These are phyloP conservation scores for Dipodomys merriami DNA, from an alignment of 2,113 vertebrate genomes.

Conservation along the genomic window DNA sequence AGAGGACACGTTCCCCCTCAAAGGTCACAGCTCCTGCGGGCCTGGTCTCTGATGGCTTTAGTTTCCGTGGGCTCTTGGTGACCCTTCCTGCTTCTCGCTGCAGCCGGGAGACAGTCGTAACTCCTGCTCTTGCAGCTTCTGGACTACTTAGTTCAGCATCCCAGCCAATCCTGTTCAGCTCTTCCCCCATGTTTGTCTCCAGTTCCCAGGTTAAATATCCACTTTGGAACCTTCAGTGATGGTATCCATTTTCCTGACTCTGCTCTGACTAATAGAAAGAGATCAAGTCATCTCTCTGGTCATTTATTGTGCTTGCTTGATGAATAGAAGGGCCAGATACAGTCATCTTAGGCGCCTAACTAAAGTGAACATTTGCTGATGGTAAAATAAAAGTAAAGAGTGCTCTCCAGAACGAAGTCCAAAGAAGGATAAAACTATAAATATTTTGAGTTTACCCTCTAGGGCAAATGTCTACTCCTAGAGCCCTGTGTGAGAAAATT, in stretches of 20 bases:
- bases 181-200: neutral
- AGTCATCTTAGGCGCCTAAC: neutral
- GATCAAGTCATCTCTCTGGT: neutral
- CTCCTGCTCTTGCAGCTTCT: no score
- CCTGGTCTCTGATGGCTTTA: no score
- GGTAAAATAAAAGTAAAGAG: constrained; percentile 13
- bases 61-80: neutral
- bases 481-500: neutral
- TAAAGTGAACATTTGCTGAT: neutral
- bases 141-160: neutral
- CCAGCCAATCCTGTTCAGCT: neutral
- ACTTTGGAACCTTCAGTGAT: neutral
- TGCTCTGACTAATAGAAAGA: neutral
- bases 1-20: neutral
- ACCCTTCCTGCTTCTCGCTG: neutral
- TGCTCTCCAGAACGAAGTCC: neutral
- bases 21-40: neutral
- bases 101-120: neutral
- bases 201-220: neutral
- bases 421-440: neutral
- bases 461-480: neutral
- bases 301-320: neutral
- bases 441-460: neutral
- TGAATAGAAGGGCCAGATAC: neutral
- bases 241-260: neutral